Conservation (phyloP, 2,797 vertebrate species). For the Enteromius mattozi region DNA sequence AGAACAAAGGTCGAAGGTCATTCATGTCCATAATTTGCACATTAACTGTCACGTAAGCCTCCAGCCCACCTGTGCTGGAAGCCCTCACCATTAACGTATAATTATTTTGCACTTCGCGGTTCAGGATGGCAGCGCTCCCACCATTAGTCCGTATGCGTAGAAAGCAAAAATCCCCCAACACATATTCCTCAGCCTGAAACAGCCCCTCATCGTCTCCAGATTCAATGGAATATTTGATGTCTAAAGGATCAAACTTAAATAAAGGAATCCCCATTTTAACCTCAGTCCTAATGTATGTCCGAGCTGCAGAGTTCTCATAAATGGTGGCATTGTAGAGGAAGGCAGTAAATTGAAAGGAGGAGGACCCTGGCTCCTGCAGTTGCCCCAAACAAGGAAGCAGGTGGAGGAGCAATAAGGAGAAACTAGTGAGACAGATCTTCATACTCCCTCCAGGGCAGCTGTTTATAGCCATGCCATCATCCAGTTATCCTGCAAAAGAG, state of each 20-base stretch:
- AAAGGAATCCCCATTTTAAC: slow-evolving; percentile 91
- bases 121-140: slow-evolving; percentile 88
- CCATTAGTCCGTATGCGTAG: slow-evolving; percentile 92
- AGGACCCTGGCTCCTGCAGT: slow-evolving; percentile 64
- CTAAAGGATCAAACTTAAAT: slow-evolving; percentile 77
- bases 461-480: slow-evolving; percentile 88
- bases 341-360: slow-evolving; percentile 84
- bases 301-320: slow-evolving; percentile 92
- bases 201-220: slow-evolving; percentile 90
- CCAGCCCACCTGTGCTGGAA: slow-evolving; percentile 81
- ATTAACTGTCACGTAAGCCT: slow-evolving; percentile 83
- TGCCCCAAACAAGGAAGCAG: slow-evolving; percentile 65
- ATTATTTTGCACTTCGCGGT: slow-evolving; percentile 93
- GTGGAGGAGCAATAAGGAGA: slow-evolving; percentile 75
- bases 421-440: slow-evolving; percentile 74
- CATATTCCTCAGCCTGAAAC: slow-evolving; percentile 91
- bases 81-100: slow-evolving; percentile 89
- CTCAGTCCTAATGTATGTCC: slow-evolving; percentile 87
- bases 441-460: slow-evolving; percentile 82
- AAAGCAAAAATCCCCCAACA: slow-evolving; percentile 95
- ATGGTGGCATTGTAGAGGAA: slow-evolving; percentile 88
- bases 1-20: slow-evolving; percentile 94
- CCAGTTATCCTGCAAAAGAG: slow-evolving; percentile 79
- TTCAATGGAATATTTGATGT: slow-evolving; percentile 88
- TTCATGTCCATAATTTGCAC: slow-evolving; percentile 96